These are phyloP conservation scores for Zoanthus solanderi DNA, from an alignment of 92 coral and sea anemone species.

Conservation along the genomic window DNA sequence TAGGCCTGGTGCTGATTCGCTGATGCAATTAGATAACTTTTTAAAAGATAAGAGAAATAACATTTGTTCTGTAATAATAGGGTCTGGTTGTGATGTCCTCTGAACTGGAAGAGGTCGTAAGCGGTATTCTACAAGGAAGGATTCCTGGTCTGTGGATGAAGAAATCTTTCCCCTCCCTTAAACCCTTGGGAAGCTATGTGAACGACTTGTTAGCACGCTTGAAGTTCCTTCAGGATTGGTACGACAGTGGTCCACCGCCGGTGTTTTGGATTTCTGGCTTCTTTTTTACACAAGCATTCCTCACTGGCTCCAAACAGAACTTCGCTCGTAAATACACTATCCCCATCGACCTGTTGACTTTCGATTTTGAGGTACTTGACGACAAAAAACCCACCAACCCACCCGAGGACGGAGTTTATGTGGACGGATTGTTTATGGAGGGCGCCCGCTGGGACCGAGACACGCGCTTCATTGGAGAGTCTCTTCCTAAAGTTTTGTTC, in stretches of 20 bases:
- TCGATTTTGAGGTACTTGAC: conserved; percentile 92
- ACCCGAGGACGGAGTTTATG: conserved; percentile 98
- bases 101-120: conserved; percentile 93
- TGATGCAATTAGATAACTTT: background rate
- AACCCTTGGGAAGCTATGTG: conserved; percentile 97
- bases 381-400: conserved; percentile 90
- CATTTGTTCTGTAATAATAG: conserved; percentile 37
- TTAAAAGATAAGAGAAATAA: background rate
- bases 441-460: conserved; percentile 98
- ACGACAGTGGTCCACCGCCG: conserved; percentile 89
- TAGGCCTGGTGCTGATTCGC: too few relatives aligned
- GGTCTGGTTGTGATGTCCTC: conserved; percentile 99
- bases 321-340: conserved; percentile 97
- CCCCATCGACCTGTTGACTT: conserved; percentile 93
- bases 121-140: conserved; percentile 87
- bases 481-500: conserved; percentile 86
- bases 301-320: conserved; percentile 99
- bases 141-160: conserved; percentile 99
- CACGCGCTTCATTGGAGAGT: conserved; percentile 86
- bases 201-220: conserved; percentile 93
- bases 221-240: conserved; percentile 98
- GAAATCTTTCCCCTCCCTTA: conserved; percentile 96
- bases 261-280: conserved; percentile 98
- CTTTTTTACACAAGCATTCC: conserved; percentile 98
- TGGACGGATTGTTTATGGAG: conserved; percentile 94